Base-by-base conservation (phyloP, 1,140 invertebrate genomes). In the Rhopalosiphum padi region DNA sequence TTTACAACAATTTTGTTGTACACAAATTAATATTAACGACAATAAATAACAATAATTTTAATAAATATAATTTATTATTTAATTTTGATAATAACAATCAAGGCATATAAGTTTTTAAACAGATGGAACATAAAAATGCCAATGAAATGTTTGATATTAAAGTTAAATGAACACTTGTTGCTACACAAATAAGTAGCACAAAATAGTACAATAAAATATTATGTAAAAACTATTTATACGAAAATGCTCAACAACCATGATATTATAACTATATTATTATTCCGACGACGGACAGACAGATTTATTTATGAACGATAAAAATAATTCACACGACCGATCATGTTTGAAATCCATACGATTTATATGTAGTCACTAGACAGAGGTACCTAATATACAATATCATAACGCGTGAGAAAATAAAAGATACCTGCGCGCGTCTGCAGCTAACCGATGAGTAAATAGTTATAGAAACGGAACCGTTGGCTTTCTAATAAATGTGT, bases 401-500 rank as follows among this genome's bases (percentile, higher is more conserved):
- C 21, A 41, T 23, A 83, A 41, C 2, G 82, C 82, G 35, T 37
- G 82, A 83, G 37, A 35, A 83, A 41, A 83, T 41, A 77, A n/a
- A 30, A n/a, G 60, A 68, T n/a, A 68, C 53, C 48, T 48, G 4
- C 15, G 48, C 15, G 15, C 48, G 48, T 18, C 60, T n/a, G 15
- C 60, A 51, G 48, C 60, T 11, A 21, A 68, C 60, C 15, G 30
- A 15, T n/a, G 60, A n/a, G 60, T 25, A 60, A 9, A 60, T 60
- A 6, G 60, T 43, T 43, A 22, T 25, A 23, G 23, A 88, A 35
- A 48, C 18, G 46, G 18, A 51, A 48, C 43, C 43, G 43, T 35
- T 35, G 86, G n/a, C 86, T 88, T 88, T 88, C 86, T 88, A 88
- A 41, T 51, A 46, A 46, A n/a, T 77, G 25, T n/a, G 30, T 7